These are phyloP conservation scores for Diplodus sargus DNA, from an alignment of 2,797 vertebrate genomes.

Conservation along the genomic window DNA sequence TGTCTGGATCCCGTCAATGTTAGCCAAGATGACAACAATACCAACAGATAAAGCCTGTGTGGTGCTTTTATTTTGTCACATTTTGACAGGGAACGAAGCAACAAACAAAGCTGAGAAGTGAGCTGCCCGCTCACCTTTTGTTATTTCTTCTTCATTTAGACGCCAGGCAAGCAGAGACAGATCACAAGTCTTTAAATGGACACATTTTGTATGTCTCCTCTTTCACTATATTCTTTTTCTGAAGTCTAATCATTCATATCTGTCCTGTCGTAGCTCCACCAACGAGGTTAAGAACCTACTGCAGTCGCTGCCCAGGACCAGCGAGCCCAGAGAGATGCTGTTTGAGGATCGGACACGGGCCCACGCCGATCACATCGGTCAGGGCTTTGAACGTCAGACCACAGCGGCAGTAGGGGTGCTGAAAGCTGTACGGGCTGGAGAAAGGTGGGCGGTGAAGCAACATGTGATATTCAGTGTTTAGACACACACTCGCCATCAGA, in stretches of 20 bases:
- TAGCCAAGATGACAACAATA: conserved; percentile 13
- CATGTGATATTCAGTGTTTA: not conserved
- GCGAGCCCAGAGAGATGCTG: conserved; percentile 97
- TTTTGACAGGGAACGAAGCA: conserved; percentile 23
- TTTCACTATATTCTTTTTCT: not conserved
- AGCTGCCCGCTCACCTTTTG: conserved; percentile 33
- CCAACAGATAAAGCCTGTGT: conserved; percentile 18
- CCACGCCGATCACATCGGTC: conserved; percentile 98
- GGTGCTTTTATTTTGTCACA: conserved; percentile 33
- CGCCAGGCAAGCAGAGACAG: conserved; percentile 6
- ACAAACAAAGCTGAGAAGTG: conserved; percentile 19
- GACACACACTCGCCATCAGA: not conserved
- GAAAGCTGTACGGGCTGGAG: conserved; percentile 92
- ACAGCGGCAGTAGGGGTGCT: conserved; percentile 98
- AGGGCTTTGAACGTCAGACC: conserved; percentile 96
- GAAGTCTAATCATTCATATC: not conserved
- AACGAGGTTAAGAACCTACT: conserved; percentile 99
- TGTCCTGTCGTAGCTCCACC: conserved; percentile 89
- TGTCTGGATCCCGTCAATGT: conserved; percentile 21
- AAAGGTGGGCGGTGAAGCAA: conserved; percentile 83
- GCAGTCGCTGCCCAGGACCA: conserved; percentile 97
- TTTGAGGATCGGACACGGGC: conserved; percentile 97
- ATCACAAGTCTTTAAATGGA: not conserved
- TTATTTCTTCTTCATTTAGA: conserved; percentile 38
- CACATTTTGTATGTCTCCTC: not conserved